Base-by-base conservation (phyloP, 1,140 invertebrate species). In the Chionoecetes opilio region DNA sequence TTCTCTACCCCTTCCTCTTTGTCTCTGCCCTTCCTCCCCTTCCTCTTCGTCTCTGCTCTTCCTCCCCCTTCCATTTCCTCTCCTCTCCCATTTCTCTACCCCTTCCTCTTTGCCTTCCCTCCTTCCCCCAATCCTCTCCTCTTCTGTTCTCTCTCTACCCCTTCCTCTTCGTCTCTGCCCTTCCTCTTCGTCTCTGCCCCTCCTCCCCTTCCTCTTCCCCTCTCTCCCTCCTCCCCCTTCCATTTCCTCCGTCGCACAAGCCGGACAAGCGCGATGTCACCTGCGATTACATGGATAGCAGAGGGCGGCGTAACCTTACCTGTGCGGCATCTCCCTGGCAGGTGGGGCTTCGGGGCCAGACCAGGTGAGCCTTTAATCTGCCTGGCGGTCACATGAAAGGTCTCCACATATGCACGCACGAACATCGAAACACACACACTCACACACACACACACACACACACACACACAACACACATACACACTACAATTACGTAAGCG, bases 201-300 rank as follows among this genome's bases (percentile, higher is more conserved):
- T 46, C 31, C n/a, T 53, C 14, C 38, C 38, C 38, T 0, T 46
- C 31, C 38, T 26, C 6, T 38, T 26, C 38, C 38, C 11, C 34
- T 8, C 11, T 11, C 34, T 31, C 11, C 31, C 63, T 82, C 91
- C 53, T 6, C 53, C 91, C 37, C 75, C 38, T 37, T 3, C 41
- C 29, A 5, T 75, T 75, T n/a, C 63, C 63, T 75, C 63, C 38
- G 11, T 29, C 87, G 37, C 92, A 88, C 92, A 93, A 93, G 92
- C 93, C 93, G 32, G 87, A 94, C 87, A 94, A 94, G 93, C 75
- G 93, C 93, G 46, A 89, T 94, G 93, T 87, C 86, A 94, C 93
- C 85, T 94, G 53, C 93, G 93, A 94, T 94, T 94, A 94, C 93
- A 32, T 41, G 91, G n/a, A n/a, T n/a, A n/a, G n/a, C n/a, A n/a